Conservation (phyloP, 1,140 invertebrate genomes). For the Dermatophagoides farinae region DNA sequence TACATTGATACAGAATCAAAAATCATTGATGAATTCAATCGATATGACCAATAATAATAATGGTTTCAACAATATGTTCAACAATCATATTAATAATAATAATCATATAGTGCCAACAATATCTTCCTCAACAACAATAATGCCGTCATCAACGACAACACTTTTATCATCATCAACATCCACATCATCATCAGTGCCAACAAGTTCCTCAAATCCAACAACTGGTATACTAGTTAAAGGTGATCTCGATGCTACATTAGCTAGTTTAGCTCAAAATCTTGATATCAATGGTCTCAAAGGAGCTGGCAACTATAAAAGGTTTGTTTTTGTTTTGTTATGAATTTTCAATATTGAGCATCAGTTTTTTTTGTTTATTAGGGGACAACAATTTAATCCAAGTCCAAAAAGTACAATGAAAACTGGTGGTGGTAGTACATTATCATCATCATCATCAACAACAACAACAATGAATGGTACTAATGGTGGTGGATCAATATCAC, state of each 20-base stretch:
- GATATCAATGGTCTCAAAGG: slow-evolving; percentile 49
- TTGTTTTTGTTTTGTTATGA: background rate
- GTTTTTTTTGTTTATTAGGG: background rate
- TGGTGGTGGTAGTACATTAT: background rate
- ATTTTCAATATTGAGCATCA: background rate
- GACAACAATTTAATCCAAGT: slow-evolving; percentile 7
- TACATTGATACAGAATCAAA: background rate
- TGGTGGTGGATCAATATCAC: background rate
- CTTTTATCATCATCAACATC: background rate
- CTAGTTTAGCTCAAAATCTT: slow-evolving; percentile 69
- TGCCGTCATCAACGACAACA: background rate
- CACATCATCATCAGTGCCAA: background rate
- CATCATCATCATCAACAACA: no score
- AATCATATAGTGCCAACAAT: background rate
- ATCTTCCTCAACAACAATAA: background rate
- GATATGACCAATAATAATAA: background rate
- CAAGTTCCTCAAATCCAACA: slow-evolving; percentile 1
- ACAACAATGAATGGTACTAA: background rate
- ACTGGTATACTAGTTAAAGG: slow-evolving; percentile 43
- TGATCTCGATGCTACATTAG: slow-evolving; percentile 73
- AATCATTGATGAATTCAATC: background rate
- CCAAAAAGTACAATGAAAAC: slow-evolving; percentile 11
- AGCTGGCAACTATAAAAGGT: slow-evolving; percentile 7
- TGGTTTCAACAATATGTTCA: background rate
- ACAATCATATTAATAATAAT: background rate